Conservation (phyloP, 2,113 vertebrate genomes). For the Onychostruthus taczanowskii region DNA sequence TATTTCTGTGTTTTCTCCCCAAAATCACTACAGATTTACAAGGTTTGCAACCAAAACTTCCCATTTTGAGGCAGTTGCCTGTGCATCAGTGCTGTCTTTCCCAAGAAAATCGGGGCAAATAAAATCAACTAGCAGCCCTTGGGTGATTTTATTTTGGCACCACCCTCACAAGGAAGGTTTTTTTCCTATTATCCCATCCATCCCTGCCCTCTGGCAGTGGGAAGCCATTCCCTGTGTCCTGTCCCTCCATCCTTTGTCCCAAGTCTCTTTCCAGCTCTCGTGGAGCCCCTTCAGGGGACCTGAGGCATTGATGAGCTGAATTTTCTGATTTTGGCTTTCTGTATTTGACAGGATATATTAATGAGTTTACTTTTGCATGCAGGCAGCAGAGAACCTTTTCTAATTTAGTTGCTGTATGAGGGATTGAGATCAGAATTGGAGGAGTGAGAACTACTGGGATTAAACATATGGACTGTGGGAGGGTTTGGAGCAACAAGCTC, state of each 20-base stretch:
- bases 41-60: background rate
- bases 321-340: background rate
- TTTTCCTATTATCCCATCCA: background rate
- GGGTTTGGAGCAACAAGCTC: background rate
- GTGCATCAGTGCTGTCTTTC: background rate
- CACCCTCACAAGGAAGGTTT: background rate
- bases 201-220: background rate
- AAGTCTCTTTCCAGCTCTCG: background rate
- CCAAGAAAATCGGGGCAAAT: background rate
- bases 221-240: background rate
- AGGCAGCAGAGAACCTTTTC: background rate
- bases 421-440: background rate
- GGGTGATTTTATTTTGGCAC: background rate
- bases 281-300: background rate
- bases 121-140: background rate
- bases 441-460: constrained; percentile 6
- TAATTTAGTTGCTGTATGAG: background rate
- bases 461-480: constrained; percentile 43
- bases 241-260: background rate
- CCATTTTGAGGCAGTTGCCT: background rate
- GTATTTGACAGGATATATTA: background rate
- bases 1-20: background rate
- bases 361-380: background rate
- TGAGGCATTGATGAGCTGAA: background rate
- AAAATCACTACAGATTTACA: rapidly evolving